A percentile compares a stretch with the other conserved stretches of the same genome.
phyloP scores from a whole-genome alignment of 2,113 vertebrate species.

The Maccullochella peelii region DNA sequence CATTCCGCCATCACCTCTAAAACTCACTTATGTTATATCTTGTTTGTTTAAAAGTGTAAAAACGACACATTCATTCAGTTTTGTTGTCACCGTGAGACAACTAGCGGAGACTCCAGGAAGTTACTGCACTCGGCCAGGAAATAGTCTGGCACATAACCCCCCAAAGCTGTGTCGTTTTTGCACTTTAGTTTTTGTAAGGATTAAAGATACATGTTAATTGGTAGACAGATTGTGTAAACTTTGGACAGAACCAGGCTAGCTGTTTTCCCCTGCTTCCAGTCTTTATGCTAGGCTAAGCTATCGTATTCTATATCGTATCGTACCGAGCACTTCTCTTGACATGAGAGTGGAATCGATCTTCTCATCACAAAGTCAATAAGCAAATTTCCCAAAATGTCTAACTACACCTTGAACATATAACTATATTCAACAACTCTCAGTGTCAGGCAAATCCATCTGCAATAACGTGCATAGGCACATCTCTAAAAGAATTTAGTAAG shows the following conservation, averaged over 20 bases:
- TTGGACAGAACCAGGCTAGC: background rate
- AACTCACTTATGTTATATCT: background rate
- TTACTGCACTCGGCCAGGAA: background rate
- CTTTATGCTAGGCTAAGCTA: constrained; percentile 7
- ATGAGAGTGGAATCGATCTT: background rate
- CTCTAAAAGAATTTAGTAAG: constrained; percentile 35
- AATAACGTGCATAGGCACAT: constrained; percentile 1
- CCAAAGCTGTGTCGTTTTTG: background rate
- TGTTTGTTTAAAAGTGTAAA: background rate
- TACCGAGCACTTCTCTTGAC: too few species aligned
- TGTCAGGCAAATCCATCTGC: constrained; percentile 22
- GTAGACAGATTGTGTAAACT: background rate
- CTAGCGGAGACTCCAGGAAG: background rate
- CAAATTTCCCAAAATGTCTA: background rate
- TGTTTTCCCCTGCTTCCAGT: background rate
- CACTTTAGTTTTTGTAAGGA: background rate
- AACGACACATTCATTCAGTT: background rate
- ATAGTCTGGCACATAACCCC: background rate
- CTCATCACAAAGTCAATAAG: background rate
- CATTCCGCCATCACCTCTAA: too few species aligned
- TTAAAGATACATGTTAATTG: background rate
- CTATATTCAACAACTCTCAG: background rate
- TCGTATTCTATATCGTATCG: too few species aligned
- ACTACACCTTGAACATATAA: background rate
- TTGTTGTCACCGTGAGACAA: background rate